A percentile compares a stretch with the other conserved stretches of the same genome.
Evolutionary conservation across 2,113 vertebrate species (phyloP).

Genomic region (Lophius piscatorius): DNA sequence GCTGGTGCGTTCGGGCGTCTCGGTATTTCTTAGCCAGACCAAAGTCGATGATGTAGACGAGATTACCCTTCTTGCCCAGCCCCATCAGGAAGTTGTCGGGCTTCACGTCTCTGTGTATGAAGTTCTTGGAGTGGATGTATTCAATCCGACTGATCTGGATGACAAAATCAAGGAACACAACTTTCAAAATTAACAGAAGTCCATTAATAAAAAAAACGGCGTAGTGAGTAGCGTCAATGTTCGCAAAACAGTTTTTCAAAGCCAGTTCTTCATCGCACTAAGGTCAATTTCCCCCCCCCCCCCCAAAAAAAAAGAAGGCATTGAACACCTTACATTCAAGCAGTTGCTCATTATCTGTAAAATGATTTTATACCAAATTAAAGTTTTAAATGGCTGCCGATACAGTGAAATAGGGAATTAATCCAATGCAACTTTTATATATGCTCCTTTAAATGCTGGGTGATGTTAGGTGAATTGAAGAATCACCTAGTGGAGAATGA

Average conservation of each 20-base stretch:
- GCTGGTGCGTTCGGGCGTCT: constrained; percentile 95
- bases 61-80: constrained; percentile 96
- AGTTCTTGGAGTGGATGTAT: constrained; percentile 99
- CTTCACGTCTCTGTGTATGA: constrained; percentile 97
- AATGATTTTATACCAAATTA: too few relatives aligned
- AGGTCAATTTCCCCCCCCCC: too few relatives aligned
- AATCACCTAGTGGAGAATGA: too few relatives aligned
- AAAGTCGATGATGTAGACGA: constrained; percentile 98
- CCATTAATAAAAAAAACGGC: background rate
- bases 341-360: too few relatives aligned
- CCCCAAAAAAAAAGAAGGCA: too few relatives aligned
- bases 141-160: constrained; percentile 95
- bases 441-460: background rate
- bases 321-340: too few relatives aligned
- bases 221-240: too few relatives aligned
- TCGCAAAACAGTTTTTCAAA: too few relatives aligned
- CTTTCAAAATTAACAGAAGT: background rate
- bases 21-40: constrained; percentile 98
- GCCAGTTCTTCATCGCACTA: too few relatives aligned
- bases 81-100: constrained; percentile 99
- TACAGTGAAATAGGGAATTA: background rate
- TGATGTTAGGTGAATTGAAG: too few relatives aligned
- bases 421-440: background rate
- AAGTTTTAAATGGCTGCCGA: too few relatives aligned
- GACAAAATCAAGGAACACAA: background rate